phyloP scores from a whole-genome alignment of 2,888 invertebrate species.

The Brachypterus glaber region DNA sequence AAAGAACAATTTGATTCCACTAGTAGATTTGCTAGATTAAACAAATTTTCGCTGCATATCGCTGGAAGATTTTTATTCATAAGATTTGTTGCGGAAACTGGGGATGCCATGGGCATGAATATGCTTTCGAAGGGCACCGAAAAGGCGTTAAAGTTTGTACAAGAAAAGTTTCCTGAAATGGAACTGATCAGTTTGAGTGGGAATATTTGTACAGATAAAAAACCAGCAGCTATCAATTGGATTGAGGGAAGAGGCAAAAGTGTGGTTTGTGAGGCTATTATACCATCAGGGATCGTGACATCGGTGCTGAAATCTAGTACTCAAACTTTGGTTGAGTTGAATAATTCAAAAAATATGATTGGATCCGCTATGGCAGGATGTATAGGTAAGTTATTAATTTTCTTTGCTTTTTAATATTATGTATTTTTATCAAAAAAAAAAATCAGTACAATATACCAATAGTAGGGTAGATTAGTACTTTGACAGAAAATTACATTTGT shows the following conservation, averaged over 20 bases:
- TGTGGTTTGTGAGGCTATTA: slow-evolving; percentile 84
- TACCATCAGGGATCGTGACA: slow-evolving; percentile 63
- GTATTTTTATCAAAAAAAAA: no score
- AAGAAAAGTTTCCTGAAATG: slow-evolving; percentile 72
- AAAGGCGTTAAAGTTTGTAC: slow-evolving; percentile 65
- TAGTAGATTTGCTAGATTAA: slow-evolving; percentile 77
- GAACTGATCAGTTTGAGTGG: slow-evolving; percentile 91
- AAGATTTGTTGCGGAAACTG: slow-evolving; percentile 51
- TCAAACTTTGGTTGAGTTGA: slow-evolving; percentile 73
- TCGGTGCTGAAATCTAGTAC: slow-evolving; percentile 78
- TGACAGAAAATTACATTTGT: no score
- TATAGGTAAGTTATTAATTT: slow-evolving; percentile 46
- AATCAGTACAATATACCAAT: no score
- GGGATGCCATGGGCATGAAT: slow-evolving; percentile 99
- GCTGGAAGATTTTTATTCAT: slow-evolving; percentile 82
- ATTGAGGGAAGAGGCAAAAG: slow-evolving; percentile 92
- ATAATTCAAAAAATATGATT: slow-evolving; percentile 84
- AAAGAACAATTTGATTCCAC: slow-evolving; percentile 84
- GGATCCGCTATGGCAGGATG: slow-evolving; percentile 92
- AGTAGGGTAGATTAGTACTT: no score
- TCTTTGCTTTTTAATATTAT: not conserved
- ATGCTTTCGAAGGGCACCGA: slow-evolving; percentile 97
- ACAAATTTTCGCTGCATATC: slow-evolving; percentile 67
- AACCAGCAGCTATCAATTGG: slow-evolving; percentile 95
- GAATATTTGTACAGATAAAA: slow-evolving; percentile 95